These are phyloP conservation scores for Pachycephus smyrnensis DNA, from an alignment of 2,888 invertebrate genomes.

Conservation along the genomic window DNA sequence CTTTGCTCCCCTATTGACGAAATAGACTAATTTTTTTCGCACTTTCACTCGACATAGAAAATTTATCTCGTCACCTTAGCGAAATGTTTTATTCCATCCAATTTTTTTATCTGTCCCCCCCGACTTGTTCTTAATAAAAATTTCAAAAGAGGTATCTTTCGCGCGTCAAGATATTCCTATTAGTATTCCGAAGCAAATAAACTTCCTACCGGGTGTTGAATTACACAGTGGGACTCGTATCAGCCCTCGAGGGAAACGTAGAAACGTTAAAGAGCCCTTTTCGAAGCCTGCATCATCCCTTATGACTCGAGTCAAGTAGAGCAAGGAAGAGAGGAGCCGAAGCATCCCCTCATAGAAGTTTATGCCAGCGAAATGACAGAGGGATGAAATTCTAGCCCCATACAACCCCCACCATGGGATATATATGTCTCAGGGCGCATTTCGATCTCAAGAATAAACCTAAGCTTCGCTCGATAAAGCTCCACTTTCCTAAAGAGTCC, in stretches of 20 bases:
- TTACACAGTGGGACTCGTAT: background rate
- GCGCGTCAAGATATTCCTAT: background rate
- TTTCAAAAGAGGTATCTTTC: background rate
- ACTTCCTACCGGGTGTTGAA: background rate
- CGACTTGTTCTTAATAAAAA: background rate
- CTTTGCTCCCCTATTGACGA: background rate
- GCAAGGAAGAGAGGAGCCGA: constrained; percentile 17
- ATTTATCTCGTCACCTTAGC: background rate
- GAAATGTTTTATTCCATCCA: background rate
- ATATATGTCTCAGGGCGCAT: background rate
- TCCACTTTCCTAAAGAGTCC: constrained; percentile 25
- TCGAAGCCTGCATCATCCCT: constrained; percentile 16
- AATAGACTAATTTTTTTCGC: background rate
- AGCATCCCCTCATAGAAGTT: constrained; percentile 19
- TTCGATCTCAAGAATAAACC: constrained; percentile 17
- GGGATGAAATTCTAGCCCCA: constrained; percentile 36
- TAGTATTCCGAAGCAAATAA: background rate
- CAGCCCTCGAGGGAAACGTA: background rate
- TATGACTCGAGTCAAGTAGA: constrained; percentile 31
- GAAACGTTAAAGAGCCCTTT: background rate
- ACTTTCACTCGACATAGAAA: background rate
- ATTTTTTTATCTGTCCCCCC: background rate
- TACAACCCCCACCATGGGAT: constrained; percentile 9
- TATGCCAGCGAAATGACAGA: constrained; percentile 25
- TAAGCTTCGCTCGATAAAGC: constrained; percentile 29